These are phyloP conservation scores for Oxystoma pomonae DNA, from an alignment of 2,888 invertebrate genomes.

Conservation along the genomic window DNA sequence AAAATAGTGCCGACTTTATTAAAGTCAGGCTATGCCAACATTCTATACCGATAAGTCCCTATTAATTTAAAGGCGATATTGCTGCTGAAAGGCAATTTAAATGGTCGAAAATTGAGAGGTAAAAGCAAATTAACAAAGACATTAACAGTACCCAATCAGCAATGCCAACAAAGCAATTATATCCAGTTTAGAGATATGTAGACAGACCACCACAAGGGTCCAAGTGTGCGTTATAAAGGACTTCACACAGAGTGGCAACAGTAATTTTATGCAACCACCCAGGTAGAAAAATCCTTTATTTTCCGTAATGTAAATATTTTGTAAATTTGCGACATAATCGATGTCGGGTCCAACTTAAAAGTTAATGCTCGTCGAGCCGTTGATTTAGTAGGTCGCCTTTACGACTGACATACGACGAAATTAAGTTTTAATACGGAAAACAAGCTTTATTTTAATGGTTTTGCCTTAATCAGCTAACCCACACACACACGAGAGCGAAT, in stretches of 20 bases:
- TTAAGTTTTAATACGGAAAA: background rate
- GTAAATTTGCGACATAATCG: slow-evolving; percentile 22
- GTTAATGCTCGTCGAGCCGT: background rate
- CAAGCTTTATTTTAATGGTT: background rate
- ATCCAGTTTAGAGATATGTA: slow-evolving; percentile 4
- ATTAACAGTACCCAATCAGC: background rate
- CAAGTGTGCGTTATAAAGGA: slow-evolving; percentile 15
- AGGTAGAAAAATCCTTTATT: slow-evolving; percentile 22
- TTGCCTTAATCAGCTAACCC: background rate
- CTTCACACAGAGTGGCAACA: slow-evolving; percentile 21
- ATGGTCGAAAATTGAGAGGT: background rate
- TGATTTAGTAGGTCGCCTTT: slow-evolving; percentile 1
- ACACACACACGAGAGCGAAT: too few relatives aligned
- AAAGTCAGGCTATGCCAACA: too few relatives aligned
- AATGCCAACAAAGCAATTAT: background rate
- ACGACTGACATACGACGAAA: background rate
- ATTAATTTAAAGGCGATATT: too few relatives aligned
- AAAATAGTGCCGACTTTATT: too few relatives aligned
- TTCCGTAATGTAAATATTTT: slow-evolving; percentile 21
- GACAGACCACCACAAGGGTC: slow-evolving; percentile 2
- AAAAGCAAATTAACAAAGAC: background rate
- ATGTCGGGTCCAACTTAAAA: background rate
- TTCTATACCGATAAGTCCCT: too few relatives aligned
- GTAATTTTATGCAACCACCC: slow-evolving; percentile 27
- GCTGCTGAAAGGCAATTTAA: background rate